phyloP scores from a whole-genome alignment of 2,113 vertebrate species.

The Oophaga pumilio region DNA sequence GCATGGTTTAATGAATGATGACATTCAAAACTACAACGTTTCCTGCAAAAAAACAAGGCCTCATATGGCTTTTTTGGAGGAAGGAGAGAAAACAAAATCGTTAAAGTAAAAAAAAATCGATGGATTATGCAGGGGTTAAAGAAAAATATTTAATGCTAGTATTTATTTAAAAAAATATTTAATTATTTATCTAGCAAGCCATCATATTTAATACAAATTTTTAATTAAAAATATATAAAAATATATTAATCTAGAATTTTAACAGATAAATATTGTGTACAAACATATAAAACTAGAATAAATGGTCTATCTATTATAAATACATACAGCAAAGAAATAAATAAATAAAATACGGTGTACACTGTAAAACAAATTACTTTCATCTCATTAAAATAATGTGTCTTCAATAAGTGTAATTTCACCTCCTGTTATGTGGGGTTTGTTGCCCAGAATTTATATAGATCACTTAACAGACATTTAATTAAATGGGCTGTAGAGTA shows the following conservation, averaged over 20 bases:
- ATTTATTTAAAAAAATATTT: too few species aligned
- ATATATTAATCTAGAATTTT: neutral
- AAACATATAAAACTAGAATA: neutral
- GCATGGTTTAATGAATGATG: too few species aligned
- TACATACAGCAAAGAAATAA: slow-evolving; percentile 23
- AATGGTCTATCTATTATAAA: neutral
- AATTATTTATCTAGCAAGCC: too few species aligned
- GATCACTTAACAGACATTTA: slow-evolving; percentile 57
- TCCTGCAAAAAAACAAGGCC: too few species aligned
- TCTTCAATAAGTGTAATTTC: slow-evolving; percentile 55
- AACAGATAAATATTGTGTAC: neutral
- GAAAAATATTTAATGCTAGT: too few species aligned
- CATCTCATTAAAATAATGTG: slow-evolving; percentile 53
- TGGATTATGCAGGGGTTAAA: too few species aligned
- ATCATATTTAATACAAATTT: neutral
- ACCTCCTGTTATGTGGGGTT: slow-evolving; percentile 50
- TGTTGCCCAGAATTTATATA: slow-evolving; percentile 54
- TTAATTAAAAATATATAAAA: neutral
- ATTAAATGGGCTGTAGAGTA: slow-evolving; percentile 47
- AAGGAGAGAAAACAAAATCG: too few species aligned
- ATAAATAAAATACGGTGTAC: neutral
- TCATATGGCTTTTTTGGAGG: too few species aligned
- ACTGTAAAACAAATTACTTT: slow-evolving; percentile 46
- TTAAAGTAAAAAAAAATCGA: too few species aligned
- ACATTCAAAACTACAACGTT: too few species aligned